Conservation (phyloP, 2,797 vertebrate species). For the Neosilurus mollespiculum region DNA sequence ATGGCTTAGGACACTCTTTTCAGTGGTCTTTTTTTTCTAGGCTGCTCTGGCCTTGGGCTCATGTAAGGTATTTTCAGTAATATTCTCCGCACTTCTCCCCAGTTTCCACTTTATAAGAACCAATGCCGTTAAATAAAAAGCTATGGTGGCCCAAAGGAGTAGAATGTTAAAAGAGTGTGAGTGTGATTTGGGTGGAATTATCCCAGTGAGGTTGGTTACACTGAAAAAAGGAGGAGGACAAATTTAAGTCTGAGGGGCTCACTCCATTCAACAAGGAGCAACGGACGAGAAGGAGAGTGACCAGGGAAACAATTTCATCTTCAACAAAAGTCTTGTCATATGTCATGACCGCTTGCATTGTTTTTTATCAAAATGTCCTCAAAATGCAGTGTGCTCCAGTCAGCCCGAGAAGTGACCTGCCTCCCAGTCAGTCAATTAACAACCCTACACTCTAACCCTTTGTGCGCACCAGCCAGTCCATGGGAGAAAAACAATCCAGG, state of each 20-base stretch:
- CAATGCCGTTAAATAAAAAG: conserved; percentile 68
- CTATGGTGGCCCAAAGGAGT: conserved; percentile 61
- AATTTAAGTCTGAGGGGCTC: conserved; percentile 1
- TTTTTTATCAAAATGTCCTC: not conserved
- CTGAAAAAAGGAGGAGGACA: conserved; percentile 36
- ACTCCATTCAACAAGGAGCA: conserved; percentile 14
- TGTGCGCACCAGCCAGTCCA: not conserved
- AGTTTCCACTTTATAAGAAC: conserved; percentile 64
- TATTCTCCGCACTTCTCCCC: conserved; percentile 60
- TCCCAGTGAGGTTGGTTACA: conserved; percentile 59
- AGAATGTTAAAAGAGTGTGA: conserved; percentile 59
- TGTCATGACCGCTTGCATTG: not conserved
- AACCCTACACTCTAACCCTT: conserved; percentile 5
- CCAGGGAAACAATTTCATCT: conserved; percentile 22
- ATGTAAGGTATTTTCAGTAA: conserved; percentile 59
- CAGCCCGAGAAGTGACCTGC: not conserved
- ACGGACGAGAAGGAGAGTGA: not conserved
- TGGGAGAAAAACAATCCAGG: conserved; percentile 15
- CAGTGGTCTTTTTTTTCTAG: conserved; percentile 21
- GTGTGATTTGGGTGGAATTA: conserved; percentile 68
- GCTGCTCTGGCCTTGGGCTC: conserved; percentile 57
- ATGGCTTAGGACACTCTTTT: conserved; percentile 2
- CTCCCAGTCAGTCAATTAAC: conserved; percentile 13
- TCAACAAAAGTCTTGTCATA: not conserved
- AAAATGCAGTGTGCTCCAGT: not conserved